Percentiles rank a stretch among this genome's conserved stretches.
phyloP scores from a whole-genome alignment of 2,113 vertebrate genomes.

The Strix aluco region DNA sequence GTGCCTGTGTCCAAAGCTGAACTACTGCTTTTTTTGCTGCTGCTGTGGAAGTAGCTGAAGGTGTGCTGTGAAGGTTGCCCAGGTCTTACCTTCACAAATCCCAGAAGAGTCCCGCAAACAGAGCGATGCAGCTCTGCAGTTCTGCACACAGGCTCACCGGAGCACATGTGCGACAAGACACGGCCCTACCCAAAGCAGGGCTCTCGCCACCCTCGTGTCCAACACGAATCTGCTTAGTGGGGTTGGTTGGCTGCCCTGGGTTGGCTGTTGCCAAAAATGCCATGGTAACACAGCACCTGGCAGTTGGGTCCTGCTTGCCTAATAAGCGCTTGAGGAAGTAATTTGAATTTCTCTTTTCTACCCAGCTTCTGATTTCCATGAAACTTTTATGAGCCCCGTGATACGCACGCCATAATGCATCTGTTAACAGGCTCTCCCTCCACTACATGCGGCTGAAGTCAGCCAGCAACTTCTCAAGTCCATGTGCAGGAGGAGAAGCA shows the following conservation, averaged over 20 bases:
- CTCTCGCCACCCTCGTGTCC: neutral
- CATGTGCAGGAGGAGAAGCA: neutral
- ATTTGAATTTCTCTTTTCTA: neutral
- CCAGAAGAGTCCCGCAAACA: accelerated
- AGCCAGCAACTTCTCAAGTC: neutral
- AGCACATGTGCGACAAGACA: accelerated
- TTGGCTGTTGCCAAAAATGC: neutral
- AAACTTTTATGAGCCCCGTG: accelerated
- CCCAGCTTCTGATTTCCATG: neutral
- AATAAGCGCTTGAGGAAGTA: neutral
- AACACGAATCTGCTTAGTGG: neutral
- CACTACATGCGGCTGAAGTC: accelerated
- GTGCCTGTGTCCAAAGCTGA: neutral
- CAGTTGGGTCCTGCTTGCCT: neutral
- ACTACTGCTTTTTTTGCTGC: neutral
- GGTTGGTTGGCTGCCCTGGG: neutral
- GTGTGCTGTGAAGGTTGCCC: neutral
- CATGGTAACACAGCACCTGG: accelerated
- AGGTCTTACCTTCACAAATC: neutral
- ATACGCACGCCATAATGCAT: accelerated
- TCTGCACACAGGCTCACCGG: neutral
- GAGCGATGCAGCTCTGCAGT: neutral
- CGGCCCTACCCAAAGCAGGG: neutral
- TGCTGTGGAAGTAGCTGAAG: too few species aligned
- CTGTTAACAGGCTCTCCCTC: accelerated